Base-by-base conservation (phyloP, 2,888 invertebrate species). In the Anoncus sp. region DNA sequence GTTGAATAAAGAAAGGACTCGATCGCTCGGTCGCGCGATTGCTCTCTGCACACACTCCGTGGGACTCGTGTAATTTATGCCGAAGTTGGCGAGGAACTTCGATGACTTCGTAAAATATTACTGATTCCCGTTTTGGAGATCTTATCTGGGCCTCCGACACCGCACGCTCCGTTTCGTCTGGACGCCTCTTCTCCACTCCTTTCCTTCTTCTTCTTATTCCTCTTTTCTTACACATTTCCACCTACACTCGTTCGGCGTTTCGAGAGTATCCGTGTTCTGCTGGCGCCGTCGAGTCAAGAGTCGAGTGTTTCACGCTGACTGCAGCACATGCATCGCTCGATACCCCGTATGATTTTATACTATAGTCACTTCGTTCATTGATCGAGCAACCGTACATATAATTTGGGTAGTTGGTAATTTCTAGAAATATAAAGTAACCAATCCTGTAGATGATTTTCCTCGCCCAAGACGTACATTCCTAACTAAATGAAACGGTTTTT, bases 51-150 rank as follows among this genome's bases (percentile, higher is more conserved):
- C 71, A 47, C 66, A 43, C 27, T 53, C 18, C 38, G 45, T 65
- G 63, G 57, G 62, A 72, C 51, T 77, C 63, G 83, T 81, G 85
- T 89, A 88, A 89, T 89, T 89, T 89, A 89, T 89, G 86, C 89
- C 87, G 80, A 89, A 88, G 87, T 89, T 87, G 87, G 88, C 87
- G 87, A 86, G 86, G 85, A 89, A 88, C 89, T 89, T 89, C 88
- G 89, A 89, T 89, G 89, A 89, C 89, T 89, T 87, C 85, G 88
- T 89, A 87, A 89, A 89, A 89, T 89, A 89, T 89, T 86, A 87
- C 88, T 83, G 89, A 88, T 89, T 84, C 87, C 82, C 81, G 85
- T 86, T 86, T 85, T 83, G 85, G 72, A 87, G 89, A 89, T 89
- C 85, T 86, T 89, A 89, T 89, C 87, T 84, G 65, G 67, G 77